Percentiles rank a stretch among this genome's conserved stretches.
Evolutionary conservation across 2,888 invertebrate genomes (phyloP).

Genomic region (Megastigmus dorsalis): DNA sequence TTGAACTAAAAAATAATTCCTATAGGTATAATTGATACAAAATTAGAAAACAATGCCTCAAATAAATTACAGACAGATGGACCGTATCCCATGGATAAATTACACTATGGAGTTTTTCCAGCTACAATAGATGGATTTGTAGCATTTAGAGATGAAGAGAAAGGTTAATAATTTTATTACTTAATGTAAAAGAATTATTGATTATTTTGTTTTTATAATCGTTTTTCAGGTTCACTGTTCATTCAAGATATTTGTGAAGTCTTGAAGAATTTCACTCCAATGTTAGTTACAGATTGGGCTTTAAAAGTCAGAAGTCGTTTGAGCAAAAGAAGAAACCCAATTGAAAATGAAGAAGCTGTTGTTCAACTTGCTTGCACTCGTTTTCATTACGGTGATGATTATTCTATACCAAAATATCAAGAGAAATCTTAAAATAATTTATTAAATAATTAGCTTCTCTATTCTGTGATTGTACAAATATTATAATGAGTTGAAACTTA

Average conservation of each 20-base stretch:
- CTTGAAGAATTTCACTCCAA: slow-evolving; percentile 22
- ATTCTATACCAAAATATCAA: no score
- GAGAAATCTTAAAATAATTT: no score
- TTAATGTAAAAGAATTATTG: no score
- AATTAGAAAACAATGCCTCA: not conserved
- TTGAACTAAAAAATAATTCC: not conserved
- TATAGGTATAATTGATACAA: not conserved
- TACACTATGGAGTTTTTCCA: slow-evolving; percentile 44
- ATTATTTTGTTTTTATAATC: not conserved
- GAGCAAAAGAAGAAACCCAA: slow-evolving; percentile 1
- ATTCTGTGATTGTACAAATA: no score
- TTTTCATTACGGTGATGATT: no score
- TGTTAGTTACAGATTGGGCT: slow-evolving; percentile 19
- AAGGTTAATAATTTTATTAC: slow-evolving; percentile 30
- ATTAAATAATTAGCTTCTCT: no score
- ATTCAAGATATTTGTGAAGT: slow-evolving; percentile 45
- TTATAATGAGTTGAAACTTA: no score
- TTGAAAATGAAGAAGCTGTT: not conserved
- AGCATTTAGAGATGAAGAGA: slow-evolving; percentile 32
- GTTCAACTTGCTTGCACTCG: not conserved
- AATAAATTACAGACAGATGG: slow-evolving; percentile 1
- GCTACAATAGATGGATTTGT: slow-evolving; percentile 39
- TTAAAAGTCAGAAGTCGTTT: slow-evolving; percentile 22
- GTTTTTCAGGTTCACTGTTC: slow-evolving; percentile 44
- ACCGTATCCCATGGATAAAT: not conserved